A percentile compares a stretch with the other conserved stretches of the same genome.
Evolutionary conservation across 2,797 vertebrate species (phyloP).

Genomic region (Anabas testudineus): DNA sequence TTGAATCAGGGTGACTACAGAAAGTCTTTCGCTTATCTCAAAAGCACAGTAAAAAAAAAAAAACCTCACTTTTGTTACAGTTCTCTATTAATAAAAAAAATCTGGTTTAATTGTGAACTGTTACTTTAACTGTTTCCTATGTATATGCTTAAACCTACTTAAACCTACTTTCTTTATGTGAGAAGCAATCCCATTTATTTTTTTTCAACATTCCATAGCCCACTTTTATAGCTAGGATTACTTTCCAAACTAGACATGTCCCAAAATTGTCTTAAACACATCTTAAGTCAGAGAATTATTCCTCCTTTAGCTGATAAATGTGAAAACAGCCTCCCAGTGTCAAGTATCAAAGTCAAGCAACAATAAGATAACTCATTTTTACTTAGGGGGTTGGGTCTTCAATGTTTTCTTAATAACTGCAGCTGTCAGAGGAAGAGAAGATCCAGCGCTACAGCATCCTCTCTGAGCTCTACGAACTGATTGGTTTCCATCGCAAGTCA

Average conservation of each 20-base stretch:
- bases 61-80: no score
- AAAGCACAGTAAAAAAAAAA: no score
- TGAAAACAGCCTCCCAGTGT: background rate
- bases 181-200: no score
- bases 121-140: no score
- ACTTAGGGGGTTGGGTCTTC: background rate
- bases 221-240: background rate
- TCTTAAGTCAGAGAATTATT: background rate
- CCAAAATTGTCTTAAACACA: background rate
- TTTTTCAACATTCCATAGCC: background rate
- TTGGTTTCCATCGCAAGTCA: conserved; percentile 96
- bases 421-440: conserved; percentile 98
- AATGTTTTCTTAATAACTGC: conserved; percentile 6
- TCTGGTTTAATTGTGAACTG: no score
- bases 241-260: background rate
- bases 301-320: background rate
- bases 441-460: conserved; percentile 98
- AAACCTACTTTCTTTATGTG: no score
- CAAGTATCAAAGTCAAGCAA: background rate
- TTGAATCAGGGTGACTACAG: conserved; percentile 6
- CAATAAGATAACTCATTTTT: background rate
- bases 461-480: conserved; percentile 95
- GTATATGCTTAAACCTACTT: no score
- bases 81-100: no score
- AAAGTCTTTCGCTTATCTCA: background rate